phyloP scores from a whole-genome alignment of 64 coral and sea anemone species.

The Dendrophyllia cribrosa region DNA sequence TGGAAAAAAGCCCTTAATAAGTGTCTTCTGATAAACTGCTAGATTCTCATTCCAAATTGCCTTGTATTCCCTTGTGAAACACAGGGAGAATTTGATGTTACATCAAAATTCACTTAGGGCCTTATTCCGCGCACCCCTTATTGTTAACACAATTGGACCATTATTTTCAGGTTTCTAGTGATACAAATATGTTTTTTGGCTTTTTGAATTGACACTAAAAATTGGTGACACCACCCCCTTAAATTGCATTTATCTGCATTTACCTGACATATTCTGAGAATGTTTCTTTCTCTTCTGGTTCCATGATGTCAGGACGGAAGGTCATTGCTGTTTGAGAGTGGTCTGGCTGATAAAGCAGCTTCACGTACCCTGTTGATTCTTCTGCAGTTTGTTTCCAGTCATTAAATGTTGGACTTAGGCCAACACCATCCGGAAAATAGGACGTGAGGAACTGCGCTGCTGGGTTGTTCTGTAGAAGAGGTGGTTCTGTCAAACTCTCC shows the following conservation, averaged over 20 bases:
- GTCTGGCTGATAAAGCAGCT: slow-evolving; percentile 89
- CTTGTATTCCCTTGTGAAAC: too few species aligned
- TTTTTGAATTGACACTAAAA: too few species aligned
- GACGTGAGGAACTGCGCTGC: slow-evolving; percentile 74
- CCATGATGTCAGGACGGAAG: slow-evolving; percentile 96
- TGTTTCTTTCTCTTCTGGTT: slow-evolving; percentile 74
- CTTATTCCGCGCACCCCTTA: too few species aligned
- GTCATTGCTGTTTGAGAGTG: slow-evolving; percentile 75
- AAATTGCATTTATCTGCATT: background rate
- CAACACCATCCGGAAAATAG: slow-evolving; percentile 97
- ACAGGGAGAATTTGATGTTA: too few species aligned
- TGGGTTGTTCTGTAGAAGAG: slow-evolving; percentile 83
- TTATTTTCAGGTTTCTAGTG: too few species aligned
- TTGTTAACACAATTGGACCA: too few species aligned
- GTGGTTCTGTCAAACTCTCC: slow-evolving; percentile 77
- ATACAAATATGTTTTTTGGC: too few species aligned
- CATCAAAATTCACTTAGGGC: too few species aligned
- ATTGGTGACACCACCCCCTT: too few species aligned
- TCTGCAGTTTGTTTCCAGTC: slow-evolving; percentile 7
- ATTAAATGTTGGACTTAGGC: slow-evolving; percentile 67
- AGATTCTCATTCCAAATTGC: too few species aligned
- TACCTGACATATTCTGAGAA: slow-evolving; percentile 81
- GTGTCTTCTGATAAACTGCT: too few species aligned
- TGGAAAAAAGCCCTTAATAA: too few species aligned
- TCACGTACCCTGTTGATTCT: slow-evolving; percentile 67